Percentiles rank a stretch among this genome's conserved stretches.
phyloP scores from a whole-genome alignment of 2,888 invertebrate species.

The Enchytraeus crypticus region DNA sequence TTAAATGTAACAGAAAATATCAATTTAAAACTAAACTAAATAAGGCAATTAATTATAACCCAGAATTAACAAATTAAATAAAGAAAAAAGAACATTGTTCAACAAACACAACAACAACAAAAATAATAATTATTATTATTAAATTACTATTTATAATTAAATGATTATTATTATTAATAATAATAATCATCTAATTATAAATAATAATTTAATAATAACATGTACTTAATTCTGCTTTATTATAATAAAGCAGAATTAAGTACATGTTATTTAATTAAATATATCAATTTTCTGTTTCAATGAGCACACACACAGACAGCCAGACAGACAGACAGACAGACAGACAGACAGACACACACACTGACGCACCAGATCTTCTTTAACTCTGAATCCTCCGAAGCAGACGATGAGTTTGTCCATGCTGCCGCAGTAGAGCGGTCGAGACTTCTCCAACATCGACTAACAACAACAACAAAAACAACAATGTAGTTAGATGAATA shows the following conservation, averaged over 20 bases:
- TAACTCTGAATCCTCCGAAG: constrained; percentile 82
- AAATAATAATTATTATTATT: not conserved
- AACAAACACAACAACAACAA: too few relatives aligned
- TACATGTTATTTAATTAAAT: too few relatives aligned
- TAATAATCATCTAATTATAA: too few relatives aligned
- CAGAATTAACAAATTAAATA: too few relatives aligned
- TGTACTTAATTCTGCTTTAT: too few relatives aligned
- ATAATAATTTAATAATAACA: too few relatives aligned
- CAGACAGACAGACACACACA: constrained; percentile 74
- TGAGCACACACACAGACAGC: not conserved
- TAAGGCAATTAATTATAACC: too few relatives aligned
- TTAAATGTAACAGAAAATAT: too few relatives aligned
- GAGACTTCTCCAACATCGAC: constrained; percentile 29
- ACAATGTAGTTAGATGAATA: not conserved
- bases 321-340: not conserved
- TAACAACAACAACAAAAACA: not conserved
- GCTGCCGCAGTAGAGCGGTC: constrained; percentile 77
- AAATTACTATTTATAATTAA: not conserved
- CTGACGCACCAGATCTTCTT: constrained; percentile 77
- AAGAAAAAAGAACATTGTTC: too few relatives aligned
- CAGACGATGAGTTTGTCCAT: constrained; percentile 82
- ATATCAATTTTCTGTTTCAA: not conserved
- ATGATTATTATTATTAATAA: too few relatives aligned
- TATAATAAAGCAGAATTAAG: too few relatives aligned
- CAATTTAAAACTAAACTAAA: too few relatives aligned